phyloP scores from a whole-genome alignment of 1,140 invertebrate genomes.

The Ceratina australensis region DNA sequence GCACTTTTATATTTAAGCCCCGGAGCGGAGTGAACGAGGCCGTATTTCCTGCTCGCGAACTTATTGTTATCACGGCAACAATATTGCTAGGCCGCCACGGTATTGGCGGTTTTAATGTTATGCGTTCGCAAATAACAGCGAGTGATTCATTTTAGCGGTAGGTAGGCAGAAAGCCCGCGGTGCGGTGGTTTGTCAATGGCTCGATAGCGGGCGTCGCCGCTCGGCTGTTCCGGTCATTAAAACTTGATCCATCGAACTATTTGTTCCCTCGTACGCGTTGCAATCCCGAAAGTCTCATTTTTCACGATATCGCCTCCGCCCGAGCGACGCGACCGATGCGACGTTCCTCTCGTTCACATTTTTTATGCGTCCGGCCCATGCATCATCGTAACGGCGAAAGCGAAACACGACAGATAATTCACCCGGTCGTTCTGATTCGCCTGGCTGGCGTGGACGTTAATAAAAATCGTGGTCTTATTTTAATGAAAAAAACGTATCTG shows the following conservation, averaged over 20 bases:
- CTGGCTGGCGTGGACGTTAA: conserved; percentile 37
- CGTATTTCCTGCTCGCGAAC: conserved; percentile 53
- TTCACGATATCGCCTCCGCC: conserved; percentile 63
- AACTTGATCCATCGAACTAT: conserved; percentile 69
- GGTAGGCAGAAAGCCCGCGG: conserved; percentile 45
- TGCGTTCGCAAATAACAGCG: conserved; percentile 65
- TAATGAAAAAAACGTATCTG: conserved; percentile 46
- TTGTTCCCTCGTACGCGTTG: conserved; percentile 64
- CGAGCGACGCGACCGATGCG: conserved; percentile 13
- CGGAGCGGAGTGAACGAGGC: not conserved
- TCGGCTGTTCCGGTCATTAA: conserved; percentile 67
- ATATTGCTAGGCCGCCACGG: conserved; percentile 35
- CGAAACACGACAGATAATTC: conserved; percentile 63
- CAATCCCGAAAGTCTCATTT: conserved; percentile 68
- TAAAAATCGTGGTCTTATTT: conserved; percentile 55
- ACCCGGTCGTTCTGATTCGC: conserved; percentile 29
- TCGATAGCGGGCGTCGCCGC: conserved; percentile 64
- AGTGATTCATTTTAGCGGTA: conserved; percentile 65
- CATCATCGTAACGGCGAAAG: conserved; percentile 66
- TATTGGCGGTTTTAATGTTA: conserved; percentile 61
- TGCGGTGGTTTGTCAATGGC: conserved; percentile 67
- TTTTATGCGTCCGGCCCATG: conserved; percentile 60
- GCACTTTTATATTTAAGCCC: not conserved
- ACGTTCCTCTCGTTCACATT: conserved; percentile 62
- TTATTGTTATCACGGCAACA: conserved; percentile 64